Percentiles rank a stretch among this genome's conserved stretches.
phyloP scores from a whole-genome alignment of 2,113 vertebrate genomes.

The Istiophorus platypterus region DNA sequence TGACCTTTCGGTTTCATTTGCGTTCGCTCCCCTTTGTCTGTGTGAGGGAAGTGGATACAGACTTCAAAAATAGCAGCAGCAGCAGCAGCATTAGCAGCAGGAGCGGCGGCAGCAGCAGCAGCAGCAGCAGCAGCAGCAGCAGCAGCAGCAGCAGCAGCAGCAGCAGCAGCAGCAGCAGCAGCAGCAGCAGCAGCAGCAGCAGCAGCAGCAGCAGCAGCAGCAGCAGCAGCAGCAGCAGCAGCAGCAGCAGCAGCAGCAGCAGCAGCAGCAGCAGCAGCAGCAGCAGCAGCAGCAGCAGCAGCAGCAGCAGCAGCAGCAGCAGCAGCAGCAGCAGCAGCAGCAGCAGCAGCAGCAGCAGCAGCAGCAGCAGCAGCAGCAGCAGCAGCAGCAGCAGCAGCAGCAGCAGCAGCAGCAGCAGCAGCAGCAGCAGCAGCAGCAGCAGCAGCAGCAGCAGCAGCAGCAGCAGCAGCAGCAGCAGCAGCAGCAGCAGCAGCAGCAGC shows the following conservation, averaged over 20 bases:
- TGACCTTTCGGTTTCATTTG: slow-evolving; percentile 10
- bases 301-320: not conserved
- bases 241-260: not conserved
- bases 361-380: not conserved
- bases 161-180: not conserved
- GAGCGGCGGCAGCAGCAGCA: no score
- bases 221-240: not conserved
- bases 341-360: not conserved
- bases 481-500: not conserved
- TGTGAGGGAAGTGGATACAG: not conserved
- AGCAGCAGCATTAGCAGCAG: not conserved
- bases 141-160: not conserved
- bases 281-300: not conserved
- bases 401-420: not conserved
- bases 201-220: not conserved
- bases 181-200: not conserved
- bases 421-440: not conserved
- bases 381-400: not conserved
- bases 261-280: not conserved
- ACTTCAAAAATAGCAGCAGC: slow-evolving; percentile 6
- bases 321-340: not conserved
- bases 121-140: not conserved
- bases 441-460: not conserved
- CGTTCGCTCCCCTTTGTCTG: not conserved
- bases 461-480: not conserved